phyloP scores from a whole-genome alignment of 2,888 invertebrate genomes.

The Scaptomyza caliginosa region DNA sequence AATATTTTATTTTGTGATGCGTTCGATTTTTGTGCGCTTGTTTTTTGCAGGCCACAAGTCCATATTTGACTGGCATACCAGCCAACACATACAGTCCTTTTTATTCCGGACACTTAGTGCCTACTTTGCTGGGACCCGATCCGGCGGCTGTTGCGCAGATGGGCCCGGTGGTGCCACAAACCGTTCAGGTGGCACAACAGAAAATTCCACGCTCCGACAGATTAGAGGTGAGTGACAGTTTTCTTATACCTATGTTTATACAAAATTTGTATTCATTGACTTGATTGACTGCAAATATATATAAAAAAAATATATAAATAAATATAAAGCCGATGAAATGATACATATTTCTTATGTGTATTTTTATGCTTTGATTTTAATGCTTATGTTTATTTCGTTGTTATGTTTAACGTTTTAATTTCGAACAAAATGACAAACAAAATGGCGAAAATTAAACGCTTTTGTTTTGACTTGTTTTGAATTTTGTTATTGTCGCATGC shows the following conservation, averaged over 20 bases:
- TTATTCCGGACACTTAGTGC: constrained; percentile 95
- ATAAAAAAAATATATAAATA: background rate
- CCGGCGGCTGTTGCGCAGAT: constrained; percentile 92
- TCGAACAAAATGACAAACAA: constrained; percentile 32
- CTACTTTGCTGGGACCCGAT: constrained; percentile 94
- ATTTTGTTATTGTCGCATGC: constrained; percentile 57
- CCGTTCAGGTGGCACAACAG: constrained; percentile 94
- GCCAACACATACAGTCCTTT: constrained; percentile 96
- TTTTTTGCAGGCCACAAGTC: constrained; percentile 90
- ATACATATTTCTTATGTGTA: constrained; percentile 33
- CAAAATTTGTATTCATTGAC: constrained; percentile 32
- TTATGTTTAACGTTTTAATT: constrained; percentile 39
- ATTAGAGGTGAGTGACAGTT: constrained; percentile 92
- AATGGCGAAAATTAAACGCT: constrained; percentile 27
- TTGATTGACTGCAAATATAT: constrained; percentile 37
- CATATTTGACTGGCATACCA: constrained; percentile 95
- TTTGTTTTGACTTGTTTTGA: constrained; percentile 40
- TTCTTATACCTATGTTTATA: background rate
- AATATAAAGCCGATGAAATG: constrained; percentile 47
- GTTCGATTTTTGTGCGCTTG: background rate
- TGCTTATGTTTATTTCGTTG: constrained; percentile 57
- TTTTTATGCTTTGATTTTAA: constrained; percentile 55
- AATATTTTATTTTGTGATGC: constrained; percentile 21
- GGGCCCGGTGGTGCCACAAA: constrained; percentile 91
- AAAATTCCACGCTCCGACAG: constrained; percentile 97